phyloP scores from a whole-genome alignment of 2,888 invertebrate species.

The Apodemia mormo region DNA sequence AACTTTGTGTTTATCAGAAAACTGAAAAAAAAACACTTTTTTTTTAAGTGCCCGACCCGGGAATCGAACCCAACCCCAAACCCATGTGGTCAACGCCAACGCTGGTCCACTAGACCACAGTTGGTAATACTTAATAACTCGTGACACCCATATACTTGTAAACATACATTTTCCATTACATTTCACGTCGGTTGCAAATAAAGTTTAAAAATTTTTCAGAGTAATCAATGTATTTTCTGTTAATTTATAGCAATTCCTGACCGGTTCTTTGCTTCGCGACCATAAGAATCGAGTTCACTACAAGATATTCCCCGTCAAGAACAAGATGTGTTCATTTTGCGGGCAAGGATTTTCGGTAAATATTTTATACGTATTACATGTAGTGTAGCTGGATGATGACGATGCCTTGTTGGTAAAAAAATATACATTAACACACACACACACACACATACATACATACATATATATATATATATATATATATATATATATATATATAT shows the following conservation, averaged over 20 bases:
- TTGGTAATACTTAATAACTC: too few relatives aligned
- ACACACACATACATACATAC: too few relatives aligned
- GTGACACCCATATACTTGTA: neutral
- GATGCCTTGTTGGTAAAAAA: too few relatives aligned
- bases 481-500: too few relatives aligned
- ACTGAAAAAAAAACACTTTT: too few relatives aligned
- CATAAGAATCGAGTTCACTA: constrained; percentile 29
- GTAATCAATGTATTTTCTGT: neutral
- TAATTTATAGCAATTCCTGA: constrained; percentile 28
- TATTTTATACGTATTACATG: neutral
- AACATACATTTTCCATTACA: neutral
- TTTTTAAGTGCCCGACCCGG: too few relatives aligned
- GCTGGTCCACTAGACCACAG: too few relatives aligned
- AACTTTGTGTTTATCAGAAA: too few relatives aligned
- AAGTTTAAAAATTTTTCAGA: neutral
- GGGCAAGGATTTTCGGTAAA: constrained; percentile 29
- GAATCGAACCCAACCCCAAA: too few relatives aligned
- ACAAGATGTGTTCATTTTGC: constrained; percentile 29
- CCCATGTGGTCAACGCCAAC: neutral
- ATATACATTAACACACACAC: too few relatives aligned
- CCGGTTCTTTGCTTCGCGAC: constrained; percentile 27
- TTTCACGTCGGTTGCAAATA: neutral
- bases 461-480: too few relatives aligned
- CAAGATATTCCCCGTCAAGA: constrained; percentile 24
- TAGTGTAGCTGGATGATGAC: too few relatives aligned